Conservation (phyloP, 2,113 vertebrate genomes). For the Notothenia coriiceps region DNA sequence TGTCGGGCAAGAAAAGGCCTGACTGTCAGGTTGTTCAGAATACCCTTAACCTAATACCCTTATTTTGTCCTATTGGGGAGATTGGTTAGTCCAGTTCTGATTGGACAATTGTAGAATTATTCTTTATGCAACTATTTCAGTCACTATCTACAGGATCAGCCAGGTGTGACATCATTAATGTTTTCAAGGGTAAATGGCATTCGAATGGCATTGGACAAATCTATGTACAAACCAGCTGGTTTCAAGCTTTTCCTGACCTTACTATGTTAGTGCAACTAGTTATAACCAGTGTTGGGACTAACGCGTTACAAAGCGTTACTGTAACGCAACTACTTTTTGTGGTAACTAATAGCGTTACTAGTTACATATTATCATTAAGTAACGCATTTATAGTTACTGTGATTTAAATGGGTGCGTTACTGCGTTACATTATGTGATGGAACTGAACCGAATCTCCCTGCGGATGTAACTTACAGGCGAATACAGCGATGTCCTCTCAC, state of each 20-base stretch:
- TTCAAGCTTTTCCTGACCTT: neutral
- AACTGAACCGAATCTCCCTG: too few relatives aligned
- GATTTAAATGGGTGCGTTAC: too few relatives aligned
- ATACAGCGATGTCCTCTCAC: too few relatives aligned
- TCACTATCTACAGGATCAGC: neutral
- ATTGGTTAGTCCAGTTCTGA: neutral
- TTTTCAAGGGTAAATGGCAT: neutral
- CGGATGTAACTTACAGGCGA: too few relatives aligned
- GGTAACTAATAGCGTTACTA: too few relatives aligned
- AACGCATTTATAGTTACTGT: too few relatives aligned
- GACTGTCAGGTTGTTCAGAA: neutral
- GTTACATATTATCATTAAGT: too few relatives aligned
- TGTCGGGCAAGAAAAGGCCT: slow-evolving; percentile 2
- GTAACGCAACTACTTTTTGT: too few relatives aligned
- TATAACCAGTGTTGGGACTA: neutral
- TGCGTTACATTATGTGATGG: too few relatives aligned
- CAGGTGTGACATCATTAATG: neutral
- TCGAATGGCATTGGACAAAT: neutral
- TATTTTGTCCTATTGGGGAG: neutral
- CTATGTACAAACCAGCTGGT: neutral
- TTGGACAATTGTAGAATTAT: neutral
- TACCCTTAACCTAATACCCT: neutral
- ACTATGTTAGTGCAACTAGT: too few relatives aligned
- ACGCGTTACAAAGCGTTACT: too few relatives aligned
- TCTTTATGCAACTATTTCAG: neutral